Evolutionary conservation across 1,140 invertebrate genomes (phyloP), one percentile per base, ranked within the genome.

Genomic region (Panulirus ornatus): DNA sequence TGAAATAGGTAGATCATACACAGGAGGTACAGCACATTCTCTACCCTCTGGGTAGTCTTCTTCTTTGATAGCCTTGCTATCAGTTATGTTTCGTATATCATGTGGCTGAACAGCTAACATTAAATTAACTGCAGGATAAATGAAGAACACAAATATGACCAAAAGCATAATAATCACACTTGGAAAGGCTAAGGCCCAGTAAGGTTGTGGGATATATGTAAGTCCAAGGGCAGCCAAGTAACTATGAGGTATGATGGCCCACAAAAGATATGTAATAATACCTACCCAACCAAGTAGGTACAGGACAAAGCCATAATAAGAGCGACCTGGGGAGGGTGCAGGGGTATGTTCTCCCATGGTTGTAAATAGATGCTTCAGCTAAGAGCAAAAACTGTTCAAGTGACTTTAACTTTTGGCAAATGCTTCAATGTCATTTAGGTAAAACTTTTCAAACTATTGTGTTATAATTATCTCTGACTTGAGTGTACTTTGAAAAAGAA

Each of bases 161-260:
- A 92, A 42, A 38, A 84, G 44, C 36, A 71, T 84, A 34, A 92
- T 87, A 30, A 92, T 87, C 27, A 92, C 63, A 84, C 79, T 88
- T 9, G 91, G 91, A 40, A 92, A 85, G n/a, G 91, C 91, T 63
- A 92, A 40, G n/a, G 89, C 91, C 91, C 91, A 92, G 30, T 90
- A 92, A 3, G 84, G 84, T 47, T 91, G 89, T 30, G 91, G 91
- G 36, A 92, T 63, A 66, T 92, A 92, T 42, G 84, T 92, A 16
- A 92, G 86, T 42, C 89, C 91, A n/a, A 92, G 30, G 19, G 36
- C 36, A 76, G 89, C 81, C 42, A 92, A 58, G 38, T 92, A 92
- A 11, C 63, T 58, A 44, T 92, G 91, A 30, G 91, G 91, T 22
- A 92, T 81, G 27, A 92, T 30, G n/a, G 91, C 88, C 91, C 91